Evolutionary conservation across 2,113 vertebrate species (phyloP).

Genomic region (Panthera tigris): DNA sequence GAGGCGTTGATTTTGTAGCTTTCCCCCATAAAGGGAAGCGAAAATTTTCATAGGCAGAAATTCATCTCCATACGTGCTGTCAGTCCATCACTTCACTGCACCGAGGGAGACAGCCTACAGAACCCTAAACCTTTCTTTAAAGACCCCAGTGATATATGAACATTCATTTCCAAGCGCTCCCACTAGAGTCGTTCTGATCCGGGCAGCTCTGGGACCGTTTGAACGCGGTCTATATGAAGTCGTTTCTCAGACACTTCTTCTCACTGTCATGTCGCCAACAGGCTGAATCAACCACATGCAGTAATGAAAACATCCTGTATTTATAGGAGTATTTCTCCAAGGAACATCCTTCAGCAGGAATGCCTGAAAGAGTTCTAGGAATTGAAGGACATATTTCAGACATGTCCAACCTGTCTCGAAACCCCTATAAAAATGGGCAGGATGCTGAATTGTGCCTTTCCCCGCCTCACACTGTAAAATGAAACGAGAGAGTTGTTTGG

Average conservation of each 20-base stretch:
- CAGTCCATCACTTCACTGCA: not conserved
- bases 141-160: slow-evolving; percentile 81
- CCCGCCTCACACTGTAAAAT: slow-evolving; percentile 63
- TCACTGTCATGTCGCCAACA: slow-evolving; percentile 81
- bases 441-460: slow-evolving; percentile 75
- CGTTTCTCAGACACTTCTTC: slow-evolving; percentile 83
- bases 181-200: slow-evolving; percentile 79
- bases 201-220: slow-evolving; percentile 80
- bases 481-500: slow-evolving; percentile 71
- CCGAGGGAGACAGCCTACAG: slow-evolving; percentile 48
- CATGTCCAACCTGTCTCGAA: slow-evolving; percentile 73
- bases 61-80: not conserved
- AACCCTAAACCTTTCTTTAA: slow-evolving; percentile 77
- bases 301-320: slow-evolving; percentile 76
- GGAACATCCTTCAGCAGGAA: slow-evolving; percentile 64
- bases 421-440: slow-evolving; percentile 75
- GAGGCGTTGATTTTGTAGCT: slow-evolving; percentile 63
- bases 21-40: slow-evolving; percentile 51
- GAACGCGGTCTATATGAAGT: slow-evolving; percentile 82
- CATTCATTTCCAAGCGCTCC: slow-evolving; percentile 79
- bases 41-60: slow-evolving; percentile 62
- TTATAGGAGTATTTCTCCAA: slow-evolving; percentile 81
- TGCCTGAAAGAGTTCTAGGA: slow-evolving; percentile 68
- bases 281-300: slow-evolving; percentile 76
- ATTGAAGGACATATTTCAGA: slow-evolving; percentile 81